Evolutionary conservation across 2,113 vertebrate genomes (phyloP).

Genomic region (Macroglossus sobrinus): DNA sequence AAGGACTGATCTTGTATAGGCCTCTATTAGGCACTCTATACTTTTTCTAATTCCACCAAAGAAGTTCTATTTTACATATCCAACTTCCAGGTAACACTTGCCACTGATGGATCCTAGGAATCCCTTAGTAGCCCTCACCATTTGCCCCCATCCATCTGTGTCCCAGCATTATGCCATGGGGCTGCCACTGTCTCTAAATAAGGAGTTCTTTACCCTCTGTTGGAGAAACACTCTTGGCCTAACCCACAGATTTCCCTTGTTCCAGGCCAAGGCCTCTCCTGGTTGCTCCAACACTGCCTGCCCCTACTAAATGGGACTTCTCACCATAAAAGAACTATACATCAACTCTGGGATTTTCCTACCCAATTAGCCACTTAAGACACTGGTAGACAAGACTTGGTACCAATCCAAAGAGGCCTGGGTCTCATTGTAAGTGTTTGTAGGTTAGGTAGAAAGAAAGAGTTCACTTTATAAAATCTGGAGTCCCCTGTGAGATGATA

Average conservation of each 20-base stretch:
- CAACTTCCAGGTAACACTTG: background rate
- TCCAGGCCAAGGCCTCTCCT: background rate
- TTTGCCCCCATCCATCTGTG: background rate
- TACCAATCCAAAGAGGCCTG: background rate
- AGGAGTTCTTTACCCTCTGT: background rate
- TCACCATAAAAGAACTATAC: background rate
- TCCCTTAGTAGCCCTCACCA: background rate
- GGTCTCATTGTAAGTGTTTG: background rate
- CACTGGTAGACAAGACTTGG: background rate
- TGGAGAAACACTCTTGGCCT: background rate
- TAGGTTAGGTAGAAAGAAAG: background rate
- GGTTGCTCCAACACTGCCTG: background rate
- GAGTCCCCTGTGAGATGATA: background rate
- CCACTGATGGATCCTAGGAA: background rate
- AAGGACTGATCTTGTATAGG: background rate
- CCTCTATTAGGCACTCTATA: background rate
- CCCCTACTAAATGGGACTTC: background rate
- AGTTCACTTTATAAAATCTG: background rate
- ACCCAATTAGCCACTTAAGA: background rate
- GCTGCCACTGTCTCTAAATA: background rate
- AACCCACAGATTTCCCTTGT: background rate
- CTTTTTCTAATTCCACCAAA: background rate
- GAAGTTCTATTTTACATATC: background rate
- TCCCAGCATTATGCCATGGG: background rate
- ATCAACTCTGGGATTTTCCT: background rate